Evolutionary conservation across 2,113 vertebrate genomes (phyloP).

Genomic region (Pseudorasbora parva): DNA sequence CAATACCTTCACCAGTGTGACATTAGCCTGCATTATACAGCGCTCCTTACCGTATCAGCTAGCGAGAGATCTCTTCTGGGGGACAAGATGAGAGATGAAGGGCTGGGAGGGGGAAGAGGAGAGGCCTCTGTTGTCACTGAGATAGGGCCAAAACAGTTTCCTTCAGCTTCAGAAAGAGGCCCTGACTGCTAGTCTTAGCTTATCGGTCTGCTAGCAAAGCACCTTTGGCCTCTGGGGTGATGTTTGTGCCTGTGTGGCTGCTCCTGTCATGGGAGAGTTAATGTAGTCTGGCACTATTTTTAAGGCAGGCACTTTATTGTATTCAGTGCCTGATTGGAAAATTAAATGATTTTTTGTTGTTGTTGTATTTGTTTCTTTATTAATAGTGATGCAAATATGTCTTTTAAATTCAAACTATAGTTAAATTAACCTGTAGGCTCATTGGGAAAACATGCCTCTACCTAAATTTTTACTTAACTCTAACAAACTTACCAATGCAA

Average conservation of each 20-base stretch:
- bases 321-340: background rate
- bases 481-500: background rate
- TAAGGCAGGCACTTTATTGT: background rate
- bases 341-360: too few species aligned
- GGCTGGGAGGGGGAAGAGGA: background rate
- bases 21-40: background rate
- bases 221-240: constrained; percentile 43
- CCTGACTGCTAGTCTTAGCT: background rate
- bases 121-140: constrained; percentile 33
- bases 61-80: constrained; percentile 26
- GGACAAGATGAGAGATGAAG: constrained; percentile 26
- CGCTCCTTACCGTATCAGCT: background rate
- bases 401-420: background rate
- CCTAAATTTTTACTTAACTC: background rate
- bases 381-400: background rate
- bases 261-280: background rate
- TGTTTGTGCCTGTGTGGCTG: constrained; percentile 28
- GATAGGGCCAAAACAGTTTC: constrained; percentile 40
- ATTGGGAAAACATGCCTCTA: background rate
- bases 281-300: constrained; percentile 27
- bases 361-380: background rate
- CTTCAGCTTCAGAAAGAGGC: constrained; percentile 39
- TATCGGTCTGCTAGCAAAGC: constrained; percentile 32
- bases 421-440: too few species aligned
- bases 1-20: constrained; percentile 11